Evolutionary conservation across 2,797 vertebrate species (phyloP), one percentile per base, ranked within the genome.

Genomic region (Acipenser transmontanus): DNA sequence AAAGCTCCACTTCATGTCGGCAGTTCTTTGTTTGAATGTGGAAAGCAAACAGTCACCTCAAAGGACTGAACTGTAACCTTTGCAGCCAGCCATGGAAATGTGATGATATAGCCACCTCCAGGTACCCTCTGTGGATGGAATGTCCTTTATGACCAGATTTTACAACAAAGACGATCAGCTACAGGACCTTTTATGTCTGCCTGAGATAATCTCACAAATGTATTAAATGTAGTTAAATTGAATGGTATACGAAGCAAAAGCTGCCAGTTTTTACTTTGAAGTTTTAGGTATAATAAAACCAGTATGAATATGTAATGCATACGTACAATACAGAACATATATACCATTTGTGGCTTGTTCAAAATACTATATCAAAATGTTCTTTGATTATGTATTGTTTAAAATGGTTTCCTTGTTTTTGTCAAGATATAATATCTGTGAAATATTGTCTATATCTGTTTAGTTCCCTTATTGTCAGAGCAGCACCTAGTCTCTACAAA

Each of bases 1-100:
- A 79, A 77, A 75, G 77, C 67, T 64, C 49, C 50, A 47, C 69
- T 76, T 76, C 73, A 80, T 17, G 63, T 54, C 17, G 13, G 12
- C 57, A 11, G 11, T 7, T 6, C 71, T 69, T 73, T 74, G 62
- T 76, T 74, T 72, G 68, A 65, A 51, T 47, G 60, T 56, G 59
- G 62, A 66, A 66, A 20, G 64, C 64, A 67, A 62, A 74, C 12
- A 20, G 71, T 68, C 69, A 80, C 72, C 61, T 70, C 70, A 66
- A 62, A 49, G 59, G 50, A 69, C 64, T 66, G 68, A 51, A 69
- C 64, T 69, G 64, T 49, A 66, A 67, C 63, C 64, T 67, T 66
- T 71, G 54, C 52, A 65, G 50, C 59, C 59, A 56, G 13, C 54
- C 59, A 8, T 61, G n/a, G 51, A 59, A 59, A 72, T 62, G 34